Percentiles rank a stretch among this genome's conserved stretches.
Conservation (phyloP, 2,888 invertebrate species). For the Vannuccia rotundouncinata region DNA sequence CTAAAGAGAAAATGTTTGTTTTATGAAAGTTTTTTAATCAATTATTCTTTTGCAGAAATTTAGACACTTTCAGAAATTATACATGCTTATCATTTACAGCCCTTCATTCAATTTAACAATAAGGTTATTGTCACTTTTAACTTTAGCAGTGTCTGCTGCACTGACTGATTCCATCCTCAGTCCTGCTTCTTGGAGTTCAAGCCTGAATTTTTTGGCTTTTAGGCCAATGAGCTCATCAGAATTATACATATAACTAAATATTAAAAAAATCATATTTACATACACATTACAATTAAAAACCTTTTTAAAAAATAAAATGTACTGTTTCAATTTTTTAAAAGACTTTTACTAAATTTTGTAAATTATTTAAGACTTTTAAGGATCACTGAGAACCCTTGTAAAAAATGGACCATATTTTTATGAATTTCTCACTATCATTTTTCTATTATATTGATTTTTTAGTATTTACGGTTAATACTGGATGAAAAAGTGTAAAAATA, state of each 20-base stretch:
- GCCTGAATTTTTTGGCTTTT: too few species aligned
- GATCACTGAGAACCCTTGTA: background rate
- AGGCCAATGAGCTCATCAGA: too few species aligned
- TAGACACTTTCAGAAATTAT: background rate
- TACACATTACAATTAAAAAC: background rate
- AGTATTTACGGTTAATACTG: too few species aligned
- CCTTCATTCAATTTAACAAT: background rate
- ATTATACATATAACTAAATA: background rate
- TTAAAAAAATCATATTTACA: background rate
- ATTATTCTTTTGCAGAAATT: background rate
- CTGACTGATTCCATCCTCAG: too few species aligned
- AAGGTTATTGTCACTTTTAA: too few species aligned
- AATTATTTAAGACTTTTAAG: background rate
- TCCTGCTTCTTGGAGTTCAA: too few species aligned
- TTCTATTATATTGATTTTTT: too few species aligned
- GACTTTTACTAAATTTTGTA: background rate
- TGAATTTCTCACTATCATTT: too few species aligned
- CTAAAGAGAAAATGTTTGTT: background rate
- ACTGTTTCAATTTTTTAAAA: background rate
- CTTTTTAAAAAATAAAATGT: background rate
- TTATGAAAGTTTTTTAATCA: background rate
- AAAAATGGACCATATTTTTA: too few species aligned
- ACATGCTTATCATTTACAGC: background rate
- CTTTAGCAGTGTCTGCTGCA: too few species aligned
- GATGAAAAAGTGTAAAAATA: too few species aligned